Base-by-base conservation (phyloP, 2,113 vertebrate species). In the Podocnemis expansa region DNA sequence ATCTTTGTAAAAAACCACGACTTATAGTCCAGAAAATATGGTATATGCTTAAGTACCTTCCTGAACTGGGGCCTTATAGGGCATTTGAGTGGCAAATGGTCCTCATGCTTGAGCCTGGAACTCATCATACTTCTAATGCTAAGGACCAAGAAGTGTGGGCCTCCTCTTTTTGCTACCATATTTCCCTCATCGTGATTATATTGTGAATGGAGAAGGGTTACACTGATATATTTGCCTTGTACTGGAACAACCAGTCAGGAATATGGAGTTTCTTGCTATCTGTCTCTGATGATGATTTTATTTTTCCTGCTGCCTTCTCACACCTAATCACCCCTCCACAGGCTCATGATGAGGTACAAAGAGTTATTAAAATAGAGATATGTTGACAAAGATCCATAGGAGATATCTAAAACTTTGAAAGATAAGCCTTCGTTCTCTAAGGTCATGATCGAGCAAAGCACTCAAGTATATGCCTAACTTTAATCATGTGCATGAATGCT, bases 401-500 rank as follows among this genome's bases (percentile, higher is more conserved):
- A 54, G n/a, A 85, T 52, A 58, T 27, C 38, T 47, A 51, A 51
- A 19, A 27, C 55, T 84, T 78, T 90, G 75, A 27, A 75, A 84
- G 80, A 51, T 79, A 3, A 5, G 29, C 1, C 63, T 7, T 76
- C 84, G 85, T 41, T 73, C 83, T 47, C 45, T 5, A 87, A 90
- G 91, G 45, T 19, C 41, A 29, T 41, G 45, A 11, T 8, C 27
- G 16, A 45, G 84, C 52, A 43, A 4, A 63, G 67, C 88, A 63
- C 55, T 82, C 9, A 79, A 78, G 4, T 2, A 1, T 16, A 5
- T 76, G 43, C 31, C 82, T 78, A 83, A 10, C 34, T 43, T 82
- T 10, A 80, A 80, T 21, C 0, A 0, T 25, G 22, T 10, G 6
- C 47, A 75, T 25, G 55, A 73, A 10, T 21, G 1, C 85, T 88